These are phyloP conservation scores for Alviniconcha strummeri DNA, from an alignment of 2,888 invertebrate species.

Conservation along the genomic window DNA sequence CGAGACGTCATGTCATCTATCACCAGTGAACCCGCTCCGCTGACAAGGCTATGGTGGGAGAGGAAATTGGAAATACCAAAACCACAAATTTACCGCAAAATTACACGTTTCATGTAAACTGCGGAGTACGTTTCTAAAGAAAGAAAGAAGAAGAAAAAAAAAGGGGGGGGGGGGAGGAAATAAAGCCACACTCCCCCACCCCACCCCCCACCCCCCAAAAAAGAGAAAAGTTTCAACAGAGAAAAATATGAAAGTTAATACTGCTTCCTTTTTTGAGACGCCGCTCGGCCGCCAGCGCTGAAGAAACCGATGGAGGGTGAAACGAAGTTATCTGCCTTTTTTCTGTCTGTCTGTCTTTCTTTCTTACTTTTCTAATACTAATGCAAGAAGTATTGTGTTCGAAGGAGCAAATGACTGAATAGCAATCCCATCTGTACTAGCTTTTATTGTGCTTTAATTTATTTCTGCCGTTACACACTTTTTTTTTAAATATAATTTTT, in stretches of 20 bases:
- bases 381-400: no score
- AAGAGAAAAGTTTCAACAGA: background rate
- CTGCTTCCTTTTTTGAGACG: background rate
- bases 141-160: background rate
- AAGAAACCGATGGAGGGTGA: constrained; percentile 1
- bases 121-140: background rate
- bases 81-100: constrained; percentile 12
- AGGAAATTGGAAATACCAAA: constrained; percentile 27
- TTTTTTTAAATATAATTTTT: no score
- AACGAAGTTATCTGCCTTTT: background rate
- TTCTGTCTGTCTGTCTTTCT: background rate
- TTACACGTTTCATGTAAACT: background rate
- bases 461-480: no score
- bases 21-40: background rate
- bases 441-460: no score
- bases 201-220: background rate
- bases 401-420: no score
- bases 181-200: background rate
- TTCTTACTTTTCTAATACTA: background rate
- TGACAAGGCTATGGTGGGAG: background rate
- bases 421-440: no score
- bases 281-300: no score
- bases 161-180: background rate
- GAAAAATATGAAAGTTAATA: background rate
- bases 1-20: constrained; percentile 10